These are phyloP conservation scores for Arvicanthis niloticus DNA, from an alignment of 2,113 vertebrate species.

Conservation along the genomic window DNA sequence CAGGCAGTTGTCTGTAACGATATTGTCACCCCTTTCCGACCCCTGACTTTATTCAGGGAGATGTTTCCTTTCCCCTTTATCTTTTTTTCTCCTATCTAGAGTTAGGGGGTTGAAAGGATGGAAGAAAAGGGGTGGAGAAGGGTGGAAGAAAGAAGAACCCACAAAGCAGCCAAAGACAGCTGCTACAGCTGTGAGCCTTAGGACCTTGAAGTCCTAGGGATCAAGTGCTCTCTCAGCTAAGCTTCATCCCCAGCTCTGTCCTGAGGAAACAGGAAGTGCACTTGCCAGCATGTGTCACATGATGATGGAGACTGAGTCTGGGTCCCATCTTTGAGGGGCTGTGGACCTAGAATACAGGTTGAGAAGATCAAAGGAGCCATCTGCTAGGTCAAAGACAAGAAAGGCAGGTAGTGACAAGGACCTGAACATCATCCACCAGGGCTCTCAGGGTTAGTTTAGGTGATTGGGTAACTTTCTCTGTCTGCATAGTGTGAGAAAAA, in stretches of 20 bases:
- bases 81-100: too few relatives aligned
- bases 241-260: not conserved
- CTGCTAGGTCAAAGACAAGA: not conserved
- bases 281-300: not conserved
- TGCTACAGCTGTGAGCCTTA: not conserved
- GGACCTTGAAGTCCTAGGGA: not conserved
- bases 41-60: too few relatives aligned
- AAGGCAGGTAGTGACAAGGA: not conserved
- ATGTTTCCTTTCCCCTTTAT: too few relatives aligned
- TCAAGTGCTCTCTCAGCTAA: not conserved
- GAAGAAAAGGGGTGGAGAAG: too few relatives aligned
- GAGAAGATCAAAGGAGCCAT: not conserved
- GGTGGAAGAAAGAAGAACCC: too few relatives aligned
- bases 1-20: too few relatives aligned
- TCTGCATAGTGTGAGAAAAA: not conserved
- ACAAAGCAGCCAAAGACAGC: too few relatives aligned
- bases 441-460: not conserved
- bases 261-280: slow-evolving; percentile 41
- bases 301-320: not conserved
- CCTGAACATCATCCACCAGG: not conserved
- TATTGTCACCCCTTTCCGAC: too few relatives aligned
- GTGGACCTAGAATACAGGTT: not conserved
- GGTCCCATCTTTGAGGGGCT: not conserved
- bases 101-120: too few relatives aligned
- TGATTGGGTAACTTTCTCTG: not conserved